Evolutionary conservation across 2,888 invertebrate genomes (phyloP), one percentile per base, ranked within the genome.

Genomic region (Sipha maydis): DNA sequence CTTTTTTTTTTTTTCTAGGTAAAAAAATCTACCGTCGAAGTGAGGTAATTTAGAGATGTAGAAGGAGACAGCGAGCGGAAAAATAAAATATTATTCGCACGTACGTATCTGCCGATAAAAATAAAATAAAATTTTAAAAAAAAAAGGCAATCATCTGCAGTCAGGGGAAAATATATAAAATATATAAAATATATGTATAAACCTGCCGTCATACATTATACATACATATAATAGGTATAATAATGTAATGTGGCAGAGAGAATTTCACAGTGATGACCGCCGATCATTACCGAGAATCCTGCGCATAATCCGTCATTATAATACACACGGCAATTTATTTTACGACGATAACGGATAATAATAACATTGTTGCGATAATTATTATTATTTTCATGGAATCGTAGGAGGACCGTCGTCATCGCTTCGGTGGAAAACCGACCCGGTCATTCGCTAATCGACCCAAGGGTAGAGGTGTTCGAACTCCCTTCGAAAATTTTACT

Each of bases 221-320:
- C n/a, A n/a, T n/a, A n/a, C n/a, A n/a, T n/a, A 17, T 54, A 7
- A 1, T 61, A 3, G 21, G 21, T 61, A 21, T 48, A 14, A 14
- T 11, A 1, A 11, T 14, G 11, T 48, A 61, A 61, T 61, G 3
- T 61, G 25, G 25, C 61, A 4, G 61, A 61, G 38, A 80, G 67
- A 80, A 67, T 80, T 61, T 34, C 34, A 34, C 34, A 34, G 80
- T 38, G 80, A 67, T 80, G 67, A 80, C 19, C 80, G 38, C n/a
- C 38, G 3, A 28, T 56, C 34, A 67, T 21, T 48, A 38, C 48
- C 77, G 56, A 54, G 34, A 61, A 61, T 34, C 78, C 28, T 11
- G 28, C 67, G 14, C 25, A 28, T 80, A 67, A 38, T 67, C 34
- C 38, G 38, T 79, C 78, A 34, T 56, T 67, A 80, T 38, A n/a